A percentile compares a stretch with the other conserved stretches of the same genome.
These are phyloP conservation scores for Prionailurus viverrinus DNA, from an alignment of 2,113 vertebrate species.

Conservation along the genomic window DNA sequence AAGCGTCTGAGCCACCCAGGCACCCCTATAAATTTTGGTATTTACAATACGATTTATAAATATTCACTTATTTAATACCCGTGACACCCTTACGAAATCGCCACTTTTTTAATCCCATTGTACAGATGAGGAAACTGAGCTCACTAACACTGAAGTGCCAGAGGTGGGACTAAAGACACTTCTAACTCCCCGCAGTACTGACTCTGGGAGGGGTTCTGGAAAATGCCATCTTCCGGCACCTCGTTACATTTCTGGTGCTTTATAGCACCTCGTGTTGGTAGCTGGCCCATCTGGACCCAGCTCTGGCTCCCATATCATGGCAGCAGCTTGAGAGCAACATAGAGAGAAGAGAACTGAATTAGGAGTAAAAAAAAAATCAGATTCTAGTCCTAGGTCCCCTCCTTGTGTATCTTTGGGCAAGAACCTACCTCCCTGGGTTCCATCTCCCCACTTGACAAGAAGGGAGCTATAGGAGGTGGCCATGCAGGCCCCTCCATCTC, in stretches of 20 bases:
- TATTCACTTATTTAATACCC: not conserved
- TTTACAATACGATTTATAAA: not conserved
- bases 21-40: not conserved
- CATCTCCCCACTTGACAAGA: not conserved
- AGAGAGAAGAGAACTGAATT: not conserved
- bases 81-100: rapidly evolving
- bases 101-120: not conserved
- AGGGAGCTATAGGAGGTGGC: not conserved
- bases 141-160: not conserved
- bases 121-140: not conserved
- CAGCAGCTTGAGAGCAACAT: not conserved
- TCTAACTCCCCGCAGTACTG: rapidly evolving
- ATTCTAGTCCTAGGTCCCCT: not conserved
- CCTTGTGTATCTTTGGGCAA: not conserved
- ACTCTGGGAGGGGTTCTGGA: not conserved
- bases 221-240: not conserved
- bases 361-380: not conserved
- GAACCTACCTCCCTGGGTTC: not conserved
- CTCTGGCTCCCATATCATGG: not conserved
- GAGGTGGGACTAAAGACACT: not conserved
- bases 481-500: rapidly evolving
- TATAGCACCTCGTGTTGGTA: rapidly evolving
- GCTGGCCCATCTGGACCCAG: not conserved
- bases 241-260: rapidly evolving
- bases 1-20: no score